Percentiles rank a stretch among this genome's conserved stretches.
These are phyloP conservation scores for Seira sanloemensis DNA, from an alignment of 2,888 invertebrate species.

Conservation along the genomic window DNA sequence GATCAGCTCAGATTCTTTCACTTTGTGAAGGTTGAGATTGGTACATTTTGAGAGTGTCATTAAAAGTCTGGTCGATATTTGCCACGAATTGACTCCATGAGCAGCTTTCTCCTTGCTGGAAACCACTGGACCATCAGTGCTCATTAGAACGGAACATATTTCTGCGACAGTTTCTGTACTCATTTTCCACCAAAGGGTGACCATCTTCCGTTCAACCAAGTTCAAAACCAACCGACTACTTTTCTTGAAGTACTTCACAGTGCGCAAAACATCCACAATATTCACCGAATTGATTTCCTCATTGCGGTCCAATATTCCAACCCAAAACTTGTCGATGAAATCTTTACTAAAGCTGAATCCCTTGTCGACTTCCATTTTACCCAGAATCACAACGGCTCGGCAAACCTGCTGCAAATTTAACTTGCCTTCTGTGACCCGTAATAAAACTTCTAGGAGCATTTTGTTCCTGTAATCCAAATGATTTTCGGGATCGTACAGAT, in stretches of 20 bases:
- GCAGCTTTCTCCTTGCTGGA: slow-evolving; percentile 63
- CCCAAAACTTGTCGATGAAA: slow-evolving; percentile 82
- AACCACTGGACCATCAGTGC: slow-evolving; percentile 30
- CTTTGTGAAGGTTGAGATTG: slow-evolving; percentile 80
- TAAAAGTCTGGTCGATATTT: slow-evolving; percentile 74
- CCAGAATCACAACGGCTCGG: slow-evolving; percentile 79
- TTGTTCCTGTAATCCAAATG: slow-evolving; percentile 76
- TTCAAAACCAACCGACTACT: slow-evolving; percentile 80
- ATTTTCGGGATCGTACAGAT: slow-evolving; percentile 40
- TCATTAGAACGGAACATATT: slow-evolving; percentile 73
- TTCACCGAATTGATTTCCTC: slow-evolving; percentile 79
- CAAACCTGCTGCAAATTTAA: slow-evolving; percentile 80
- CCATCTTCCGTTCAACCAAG: slow-evolving; percentile 80
- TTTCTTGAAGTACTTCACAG: slow-evolving; percentile 79
- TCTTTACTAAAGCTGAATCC: slow-evolving; percentile 77
- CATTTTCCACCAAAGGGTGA: slow-evolving; percentile 79
- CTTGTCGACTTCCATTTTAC: slow-evolving; percentile 77
- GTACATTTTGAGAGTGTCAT: slow-evolving; percentile 79
- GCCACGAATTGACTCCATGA: slow-evolving; percentile 47
- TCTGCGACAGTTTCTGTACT: slow-evolving; percentile 73
- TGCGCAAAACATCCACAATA: slow-evolving; percentile 79
- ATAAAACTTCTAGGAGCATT: slow-evolving; percentile 81
- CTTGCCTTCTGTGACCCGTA: slow-evolving; percentile 80
- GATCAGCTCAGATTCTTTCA: slow-evolving; percentile 79
- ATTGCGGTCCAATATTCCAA: slow-evolving; percentile 80